Conservation (phyloP, 2,888 invertebrate species). For the Leptinotarsa juncta region DNA sequence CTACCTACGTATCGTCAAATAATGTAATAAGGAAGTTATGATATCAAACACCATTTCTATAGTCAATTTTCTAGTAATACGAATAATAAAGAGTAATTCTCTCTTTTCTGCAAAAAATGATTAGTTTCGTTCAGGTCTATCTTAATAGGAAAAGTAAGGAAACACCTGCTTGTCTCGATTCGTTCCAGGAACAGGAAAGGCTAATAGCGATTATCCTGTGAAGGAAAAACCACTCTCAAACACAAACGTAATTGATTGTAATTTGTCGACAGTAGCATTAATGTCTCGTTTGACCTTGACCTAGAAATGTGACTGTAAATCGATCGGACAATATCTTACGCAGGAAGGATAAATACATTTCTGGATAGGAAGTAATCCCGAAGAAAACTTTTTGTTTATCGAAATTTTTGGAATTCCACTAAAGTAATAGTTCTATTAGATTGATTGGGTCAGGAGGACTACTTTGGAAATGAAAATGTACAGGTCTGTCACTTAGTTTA, state of each 20-base stretch:
- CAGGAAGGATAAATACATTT: slow-evolving; percentile 12
- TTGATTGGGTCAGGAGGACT: background rate
- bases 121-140: background rate
- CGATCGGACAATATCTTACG: slow-evolving; percentile 24
- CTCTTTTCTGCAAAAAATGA: background rate
- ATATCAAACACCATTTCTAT: no score
- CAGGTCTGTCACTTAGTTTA: no score
- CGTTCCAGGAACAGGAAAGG: slow-evolving; percentile 10
- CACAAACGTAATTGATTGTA: slow-evolving; percentile 28
- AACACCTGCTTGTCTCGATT: slow-evolving; percentile 2
- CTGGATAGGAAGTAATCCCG: slow-evolving; percentile 1
- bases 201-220: slow-evolving; percentile 20
- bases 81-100: no score
- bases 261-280: slow-evolving; percentile 29
- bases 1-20: no score
- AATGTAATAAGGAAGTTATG: no score
- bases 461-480: background rate
- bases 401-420: background rate
- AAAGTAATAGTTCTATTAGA: background rate
- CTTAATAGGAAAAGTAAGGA: background rate
- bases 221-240: slow-evolving; percentile 9
- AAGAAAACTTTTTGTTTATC: background rate
- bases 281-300: slow-evolving; percentile 37
- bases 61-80: no score
- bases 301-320: slow-evolving; percentile 29